A percentile compares a stretch with the other conserved stretches of the same genome.
These are phyloP conservation scores for Ectropis crepuscularia DNA, from an alignment of 2,888 invertebrate genomes.

Conservation along the genomic window DNA sequence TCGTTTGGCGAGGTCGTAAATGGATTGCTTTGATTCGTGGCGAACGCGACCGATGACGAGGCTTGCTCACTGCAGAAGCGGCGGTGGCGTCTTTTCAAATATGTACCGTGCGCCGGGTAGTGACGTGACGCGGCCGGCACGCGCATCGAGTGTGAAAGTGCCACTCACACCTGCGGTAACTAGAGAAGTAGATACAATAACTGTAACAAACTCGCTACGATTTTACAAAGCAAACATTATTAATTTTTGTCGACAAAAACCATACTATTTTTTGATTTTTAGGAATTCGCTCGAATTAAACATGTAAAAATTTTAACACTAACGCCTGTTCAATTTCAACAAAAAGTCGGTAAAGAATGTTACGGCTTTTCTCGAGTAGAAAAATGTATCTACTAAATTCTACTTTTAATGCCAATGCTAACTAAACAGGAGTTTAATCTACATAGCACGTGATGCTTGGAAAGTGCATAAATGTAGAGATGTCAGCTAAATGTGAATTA, in stretches of 20 bases:
- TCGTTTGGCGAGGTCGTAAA: constrained; percentile 56
- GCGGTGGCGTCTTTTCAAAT: constrained; percentile 15
- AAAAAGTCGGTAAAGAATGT: not conserved
- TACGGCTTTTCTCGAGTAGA: not conserved
- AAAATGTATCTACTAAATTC: constrained; percentile 15
- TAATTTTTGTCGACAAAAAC: too few species aligned
- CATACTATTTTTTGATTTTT: too few species aligned
- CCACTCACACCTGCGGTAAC: constrained; percentile 64
- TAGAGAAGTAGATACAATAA: constrained; percentile 45
- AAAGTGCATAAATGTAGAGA: constrained; percentile 35
- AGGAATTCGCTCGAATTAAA: too few species aligned
- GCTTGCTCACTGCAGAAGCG: constrained; percentile 9
- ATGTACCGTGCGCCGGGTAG: not conserved
- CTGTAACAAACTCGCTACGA: constrained; percentile 71
- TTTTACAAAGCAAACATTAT: constrained; percentile 41
- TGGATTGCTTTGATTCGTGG: constrained; percentile 51
- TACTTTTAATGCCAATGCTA: constrained; percentile 12
- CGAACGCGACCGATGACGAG: constrained; percentile 35
- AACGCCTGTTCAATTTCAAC: too few species aligned
- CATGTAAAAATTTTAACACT: too few species aligned
- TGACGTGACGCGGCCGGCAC: constrained; percentile 29
- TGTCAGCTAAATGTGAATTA: constrained; percentile 31
- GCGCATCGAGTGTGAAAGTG: constrained; percentile 73
- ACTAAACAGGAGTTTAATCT: constrained; percentile 18
- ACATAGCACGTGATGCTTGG: constrained; percentile 29